Base-by-base conservation (phyloP, 2,888 invertebrate species). In the Diarsia dahlii region DNA sequence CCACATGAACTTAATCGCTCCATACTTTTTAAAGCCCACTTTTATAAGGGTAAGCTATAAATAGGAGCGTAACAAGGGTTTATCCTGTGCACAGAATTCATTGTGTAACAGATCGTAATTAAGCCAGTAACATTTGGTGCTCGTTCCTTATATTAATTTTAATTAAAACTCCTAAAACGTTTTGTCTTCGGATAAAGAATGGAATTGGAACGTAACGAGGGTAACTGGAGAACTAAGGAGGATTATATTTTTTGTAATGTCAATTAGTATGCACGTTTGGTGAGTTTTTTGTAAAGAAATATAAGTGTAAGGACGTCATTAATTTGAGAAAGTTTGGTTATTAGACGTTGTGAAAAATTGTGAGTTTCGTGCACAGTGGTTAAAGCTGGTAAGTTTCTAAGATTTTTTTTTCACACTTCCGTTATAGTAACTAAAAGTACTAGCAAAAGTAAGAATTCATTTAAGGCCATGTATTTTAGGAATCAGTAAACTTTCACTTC, bases 11-110 rank as follows among this genome's bases (percentile, higher is more conserved):
- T 54, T 62, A 77, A 76, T 80, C 74, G 67, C 45, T 72, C 54
- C 58, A 74, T 60, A 85, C 74, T 82, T 84, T 82, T 84, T 82
- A 85, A 85, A 83, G 74, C 74, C 64, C 66, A 72, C 54, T 80
- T 88, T 81, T 74, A 82, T 84, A 78, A 88, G 86, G 86, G 85
- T 82, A 78, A 72, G 84, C 76, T 71, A 89, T 88, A 89, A 91
- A 91, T 90, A 87, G 76, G 74, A 86, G 81, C 75, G 87, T 84
- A 89, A 89, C 87, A 90, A 87, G 88, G 90, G 90, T 88, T 89
- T 87, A 70, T 74, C 20, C 84, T 78, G 78, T 80, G 79, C 81
- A 81, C 82, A 73, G 74, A 78, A 85, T 76, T 78, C 86, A 78
- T 81, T 82, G 80, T 82, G 76, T 80, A 78, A 74, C 89, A 84